Evolutionary conservation across 1,140 invertebrate genomes (phyloP), one percentile per base, ranked within the genome.

Genomic region (Drosophila teissieri): DNA sequence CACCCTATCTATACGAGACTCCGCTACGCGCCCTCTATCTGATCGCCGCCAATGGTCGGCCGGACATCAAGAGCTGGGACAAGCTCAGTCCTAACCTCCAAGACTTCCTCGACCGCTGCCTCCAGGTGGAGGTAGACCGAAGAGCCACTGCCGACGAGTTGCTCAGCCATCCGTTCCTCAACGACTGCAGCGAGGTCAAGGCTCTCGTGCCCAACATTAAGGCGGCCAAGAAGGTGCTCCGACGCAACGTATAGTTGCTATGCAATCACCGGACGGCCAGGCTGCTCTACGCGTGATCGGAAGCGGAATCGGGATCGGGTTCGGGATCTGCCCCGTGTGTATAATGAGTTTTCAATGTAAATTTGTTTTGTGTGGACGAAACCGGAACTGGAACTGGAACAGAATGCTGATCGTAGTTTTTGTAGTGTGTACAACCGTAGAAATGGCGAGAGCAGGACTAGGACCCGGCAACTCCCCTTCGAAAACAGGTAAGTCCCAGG

Each of bases 1-100:
- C 98, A 8, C 98, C 98, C 1, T 99, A 99, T 93, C 94, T 99
- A 78, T 97, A 98, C 92, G 98, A 99, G 93, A 96, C 97, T 15
- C 98, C 98, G 7, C 92, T 99, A 8, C 95, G 98, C 93, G 98
- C 98, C 5, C 93, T 99, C 15, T 99, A 99, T 94, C 93, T 99
- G 55, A 99, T 99, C 68, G 98, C 98, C 19, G 97, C 98, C 0
- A 97, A 98, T 80, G 98, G 98, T 2, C 95, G 98, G 81, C 98
- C 98, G 12, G 95, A 97, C 70, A 96, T 99, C 79, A 95, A 96
- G 7, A 95, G 96, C 69, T 97, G 97, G 95, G 94, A 96, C 14
- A 95, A 95, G 55, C 92, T 99, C 8, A 97, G 97, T 39, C 93
- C 95, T 0, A 94, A 93, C 51, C 94, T 98, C 68, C 95, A 95